Conservation (phyloP, 2,888 invertebrate genomes). For the Galeruca laticollis region DNA sequence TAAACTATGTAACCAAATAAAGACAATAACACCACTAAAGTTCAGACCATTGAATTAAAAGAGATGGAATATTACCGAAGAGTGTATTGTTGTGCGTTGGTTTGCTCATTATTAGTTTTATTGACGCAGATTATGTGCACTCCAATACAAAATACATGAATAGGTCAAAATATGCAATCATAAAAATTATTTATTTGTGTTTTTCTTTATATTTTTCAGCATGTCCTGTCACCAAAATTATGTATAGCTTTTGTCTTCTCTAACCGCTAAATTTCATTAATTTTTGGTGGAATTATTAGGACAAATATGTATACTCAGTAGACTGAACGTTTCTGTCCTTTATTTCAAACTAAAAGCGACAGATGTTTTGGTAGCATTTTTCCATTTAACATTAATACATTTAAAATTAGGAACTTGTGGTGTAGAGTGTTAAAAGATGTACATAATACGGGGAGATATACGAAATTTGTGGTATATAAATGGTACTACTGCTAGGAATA, state of each 20-base stretch:
- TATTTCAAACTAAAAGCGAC: conserved; percentile 13
- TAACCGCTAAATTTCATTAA: neutral
- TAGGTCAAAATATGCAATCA: too few species aligned
- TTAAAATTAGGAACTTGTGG: conserved; percentile 10
- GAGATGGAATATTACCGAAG: too few species aligned
- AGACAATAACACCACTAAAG: too few species aligned
- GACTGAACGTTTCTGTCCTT: neutral
- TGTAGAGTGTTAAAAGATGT: conserved; percentile 15
- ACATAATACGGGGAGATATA: conserved; percentile 9
- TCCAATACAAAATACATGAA: too few species aligned
- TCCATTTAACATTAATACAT: neutral
- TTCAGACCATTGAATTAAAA: too few species aligned
- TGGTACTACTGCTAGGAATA: neutral
- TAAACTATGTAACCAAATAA: too few species aligned
- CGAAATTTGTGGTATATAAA: conserved; percentile 2
- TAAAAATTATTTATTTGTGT: too few species aligned
- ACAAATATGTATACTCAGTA: neutral
- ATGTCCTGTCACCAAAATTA: too few species aligned
- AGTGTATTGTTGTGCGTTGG: too few species aligned
- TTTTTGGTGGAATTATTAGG: conserved; percentile 15
- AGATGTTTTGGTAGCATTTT: conserved; percentile 18
- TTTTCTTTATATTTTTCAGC: too few species aligned
- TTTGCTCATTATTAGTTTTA: too few species aligned
- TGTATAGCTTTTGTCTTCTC: neutral
- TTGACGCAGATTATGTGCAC: too few species aligned